phyloP scores from a whole-genome alignment of 2,797 vertebrate genomes.

The Anabacerthia variegaticeps region DNA sequence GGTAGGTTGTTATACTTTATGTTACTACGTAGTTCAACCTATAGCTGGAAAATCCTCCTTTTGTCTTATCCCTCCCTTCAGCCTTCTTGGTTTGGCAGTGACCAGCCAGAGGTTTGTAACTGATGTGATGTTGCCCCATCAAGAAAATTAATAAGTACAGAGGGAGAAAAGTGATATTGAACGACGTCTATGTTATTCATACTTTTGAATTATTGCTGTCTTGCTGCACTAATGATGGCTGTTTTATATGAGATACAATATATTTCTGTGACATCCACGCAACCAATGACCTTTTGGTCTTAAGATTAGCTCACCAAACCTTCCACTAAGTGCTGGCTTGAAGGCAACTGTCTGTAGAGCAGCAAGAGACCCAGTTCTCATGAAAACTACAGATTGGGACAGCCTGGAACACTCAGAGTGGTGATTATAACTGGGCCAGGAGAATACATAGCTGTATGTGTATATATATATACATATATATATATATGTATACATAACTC shows the following conservation, averaged over 20 bases:
- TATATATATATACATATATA: not conserved
- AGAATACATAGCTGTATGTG: not conserved
- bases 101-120: accelerated
- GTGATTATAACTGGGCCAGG: not conserved
- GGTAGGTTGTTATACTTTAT: not conserved
- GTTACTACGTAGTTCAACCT: not conserved
- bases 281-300: not conserved
- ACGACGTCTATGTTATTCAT: not conserved
- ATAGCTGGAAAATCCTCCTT: not conserved
- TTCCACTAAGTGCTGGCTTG: not conserved
- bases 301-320: not conserved
- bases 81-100: not conserved
- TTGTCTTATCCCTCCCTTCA: not conserved
- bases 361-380: not conserved
- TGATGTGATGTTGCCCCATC: not conserved
- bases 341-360: accelerated
- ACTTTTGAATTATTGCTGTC: not conserved
- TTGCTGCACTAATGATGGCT: not conserved
- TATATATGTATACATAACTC: not conserved
- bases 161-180: not conserved
- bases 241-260: accelerated
- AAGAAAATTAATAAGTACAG: not conserved
- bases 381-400: not conserved
- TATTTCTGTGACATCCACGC: not conserved
- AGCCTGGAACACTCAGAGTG: not conserved